These are phyloP conservation scores for Agrypnus murinus DNA, from an alignment of 2,888 invertebrate genomes.

Conservation along the genomic window DNA sequence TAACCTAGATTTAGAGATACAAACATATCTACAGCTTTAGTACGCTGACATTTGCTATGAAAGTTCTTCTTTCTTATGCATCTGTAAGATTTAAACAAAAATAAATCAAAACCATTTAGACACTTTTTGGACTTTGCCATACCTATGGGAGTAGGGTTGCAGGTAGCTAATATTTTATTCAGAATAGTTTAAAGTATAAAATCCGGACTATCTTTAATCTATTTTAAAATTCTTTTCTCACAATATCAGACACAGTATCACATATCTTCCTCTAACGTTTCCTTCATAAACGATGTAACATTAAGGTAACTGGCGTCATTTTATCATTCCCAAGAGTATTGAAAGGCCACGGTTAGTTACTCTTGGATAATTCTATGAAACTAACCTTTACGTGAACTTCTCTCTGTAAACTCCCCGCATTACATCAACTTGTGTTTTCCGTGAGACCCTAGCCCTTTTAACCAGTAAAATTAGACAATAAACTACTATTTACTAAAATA, in stretches of 20 bases:
- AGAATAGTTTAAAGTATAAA: too few relatives aligned
- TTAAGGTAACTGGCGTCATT: slow-evolving; percentile 39
- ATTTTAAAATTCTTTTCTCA: slow-evolving; percentile 6
- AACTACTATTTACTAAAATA: background rate
- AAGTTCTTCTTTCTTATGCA: too few relatives aligned
- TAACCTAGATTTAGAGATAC: too few relatives aligned
- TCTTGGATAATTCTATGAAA: slow-evolving; percentile 41
- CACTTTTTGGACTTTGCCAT: too few relatives aligned
- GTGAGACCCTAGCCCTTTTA: background rate
- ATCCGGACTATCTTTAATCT: too few relatives aligned
- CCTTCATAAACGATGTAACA: slow-evolving; percentile 27
- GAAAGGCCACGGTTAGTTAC: slow-evolving; percentile 40
- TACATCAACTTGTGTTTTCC: slow-evolving; percentile 14
- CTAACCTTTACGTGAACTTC: slow-evolving; percentile 38
- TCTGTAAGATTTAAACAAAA: too few relatives aligned
- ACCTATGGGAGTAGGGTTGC: too few relatives aligned
- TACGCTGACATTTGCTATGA: too few relatives aligned
- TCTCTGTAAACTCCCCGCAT: background rate
- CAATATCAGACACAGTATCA: slow-evolving; percentile 11
- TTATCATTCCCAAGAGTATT: slow-evolving; percentile 43
- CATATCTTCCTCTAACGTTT: slow-evolving; percentile 19
- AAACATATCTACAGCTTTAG: too few relatives aligned
- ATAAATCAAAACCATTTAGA: too few relatives aligned
- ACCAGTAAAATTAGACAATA: slow-evolving; percentile 27
- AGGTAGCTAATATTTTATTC: too few relatives aligned